Evolutionary conservation across 2,113 vertebrate species (phyloP).

Genomic region (Dipodomys spectabilis): DNA sequence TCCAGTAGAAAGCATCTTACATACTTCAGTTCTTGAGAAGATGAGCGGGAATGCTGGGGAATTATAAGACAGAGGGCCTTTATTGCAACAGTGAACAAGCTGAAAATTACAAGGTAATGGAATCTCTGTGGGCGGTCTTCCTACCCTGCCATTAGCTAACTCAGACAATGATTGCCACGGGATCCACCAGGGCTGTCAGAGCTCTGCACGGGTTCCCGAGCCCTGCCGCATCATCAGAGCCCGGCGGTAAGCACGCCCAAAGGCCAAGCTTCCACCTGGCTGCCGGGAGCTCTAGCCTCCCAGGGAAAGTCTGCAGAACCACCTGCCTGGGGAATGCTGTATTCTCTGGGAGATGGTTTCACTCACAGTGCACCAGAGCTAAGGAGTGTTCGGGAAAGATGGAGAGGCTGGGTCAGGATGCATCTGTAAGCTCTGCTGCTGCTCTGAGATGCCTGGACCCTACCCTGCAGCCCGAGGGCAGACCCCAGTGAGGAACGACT

Average conservation of each 20-base stretch:
- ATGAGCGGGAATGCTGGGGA: constrained; percentile 85
- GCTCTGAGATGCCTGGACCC: not conserved
- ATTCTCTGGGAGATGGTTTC: not conserved
- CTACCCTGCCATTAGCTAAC: constrained; percentile 88
- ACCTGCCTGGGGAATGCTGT: not conserved
- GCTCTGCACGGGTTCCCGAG: constrained; percentile 65
- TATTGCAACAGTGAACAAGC: constrained; percentile 89
- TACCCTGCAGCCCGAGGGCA: not conserved
- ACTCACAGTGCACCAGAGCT: not conserved
- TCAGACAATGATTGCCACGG: constrained; percentile 84
- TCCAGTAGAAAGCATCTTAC: constrained; percentile 87
- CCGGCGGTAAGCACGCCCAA: constrained; percentile 76
- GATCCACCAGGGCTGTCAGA: constrained; percentile 77
- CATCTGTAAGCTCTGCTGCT: not conserved
- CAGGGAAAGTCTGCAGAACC: constrained; percentile 15
- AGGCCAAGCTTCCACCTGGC: constrained; percentile 62
- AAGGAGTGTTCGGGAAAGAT: not conserved
- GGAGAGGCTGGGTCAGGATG: not conserved
- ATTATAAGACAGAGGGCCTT: constrained; percentile 88
- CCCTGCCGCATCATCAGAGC: not conserved
- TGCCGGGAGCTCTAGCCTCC: constrained; percentile 40
- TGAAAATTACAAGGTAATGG: constrained; percentile 92
- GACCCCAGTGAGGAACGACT: rapidly evolving
- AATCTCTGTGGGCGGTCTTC: constrained; percentile 86
- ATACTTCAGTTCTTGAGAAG: constrained; percentile 84